Evolutionary conservation across 2,113 vertebrate genomes (phyloP), one percentile per base, ranked within the genome.

Genomic region (Scatophagus argus): DNA sequence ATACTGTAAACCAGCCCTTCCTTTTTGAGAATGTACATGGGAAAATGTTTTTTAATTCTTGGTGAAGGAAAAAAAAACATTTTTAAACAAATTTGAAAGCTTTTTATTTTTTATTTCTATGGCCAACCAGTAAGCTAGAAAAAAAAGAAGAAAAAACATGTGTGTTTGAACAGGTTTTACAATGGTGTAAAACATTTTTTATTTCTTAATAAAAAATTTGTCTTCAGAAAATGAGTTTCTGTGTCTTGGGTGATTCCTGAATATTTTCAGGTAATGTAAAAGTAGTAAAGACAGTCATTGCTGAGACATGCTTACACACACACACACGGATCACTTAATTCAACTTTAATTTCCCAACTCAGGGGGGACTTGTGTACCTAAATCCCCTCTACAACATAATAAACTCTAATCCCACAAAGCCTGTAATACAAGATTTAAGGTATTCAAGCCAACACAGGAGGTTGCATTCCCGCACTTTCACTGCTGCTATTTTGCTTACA

Each of bases 181-280:
- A 55, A 90, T 68, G 31, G 71, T 89, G 88, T 91, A 88, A 92
- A 89, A 82, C 74, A 60, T 89, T 91, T 91, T 94, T 91, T 87
- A 89, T 94, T 91, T 91, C 76, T 88, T 91, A 94, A 93, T 92
- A 94, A 94, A 93, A 91, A 91, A 91, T 90, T 82, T 90, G 88
- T 91, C 90, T 91, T 93, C 88, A 83, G 86, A 92, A 89, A 39
- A 71, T 32, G 59, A 58, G 64, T 76, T 78, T 74, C n/a, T 66
- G 34, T 82, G 49, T 62, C 14, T 39, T 2, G 27, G 1, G 1
- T 81, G 34, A 9, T 52, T 60, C 2, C 29, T 54, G 5, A 52
- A 14, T 3, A 23, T 44, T 21, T 39, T 16, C 11, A 19, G 19
- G 29, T 34, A 21, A 27, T 19, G 17, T 21, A 7, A 21, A 21